Base-by-base conservation (phyloP, 2,113 vertebrate genomes). In the Dinomys branickii region DNA sequence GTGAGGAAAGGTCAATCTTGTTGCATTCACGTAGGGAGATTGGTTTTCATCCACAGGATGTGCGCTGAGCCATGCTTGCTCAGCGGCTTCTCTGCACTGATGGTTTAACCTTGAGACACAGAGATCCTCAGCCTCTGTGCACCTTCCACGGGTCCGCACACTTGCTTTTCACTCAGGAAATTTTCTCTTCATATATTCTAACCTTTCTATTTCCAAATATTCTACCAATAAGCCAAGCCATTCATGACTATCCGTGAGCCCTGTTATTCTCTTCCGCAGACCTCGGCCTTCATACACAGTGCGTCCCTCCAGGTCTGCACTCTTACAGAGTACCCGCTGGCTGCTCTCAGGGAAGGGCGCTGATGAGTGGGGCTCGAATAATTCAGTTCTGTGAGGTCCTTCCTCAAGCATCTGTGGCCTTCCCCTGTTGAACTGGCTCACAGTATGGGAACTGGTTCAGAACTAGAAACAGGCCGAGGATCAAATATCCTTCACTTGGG, bases 51-150 rank as follows among this genome's bases (percentile, higher is more conserved):
- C n/a, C n/a, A n/a, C n/a, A n/a, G n/a, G n/a, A n/a, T n/a, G n/a
- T 8, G 52, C 28, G 26, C 78, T 56, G 1, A 20, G 0, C 0
- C 30, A 61, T 11, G 4, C 30, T 41, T 63, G 0, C 10, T 26
- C 41, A 56, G 1, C n/a, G 26, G 4, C 33, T 80, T 73, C 61
- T 28, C 17, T 50, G 59, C 1, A 1, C 22, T n/a, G 7, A 9
- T 12, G 44, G 41, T 86, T 47, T 56, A n/a, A 26, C 19, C 17
- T 3, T n/a, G 44, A 85, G 56, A 85, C 19, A 16, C 19, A 54
- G 8, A 75, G 20, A 75, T 13, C 1, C 41, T 52, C 7, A 56
- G 8, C 33, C 14, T 65, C 56, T 33, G 20, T n/a, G 9, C 63
- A 35, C n/a, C 9, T 19, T 33, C 28, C 1, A 6, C 33, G 30